phyloP scores from a whole-genome alignment of 2,888 invertebrate genomes.

The Lepidonotus clava region DNA sequence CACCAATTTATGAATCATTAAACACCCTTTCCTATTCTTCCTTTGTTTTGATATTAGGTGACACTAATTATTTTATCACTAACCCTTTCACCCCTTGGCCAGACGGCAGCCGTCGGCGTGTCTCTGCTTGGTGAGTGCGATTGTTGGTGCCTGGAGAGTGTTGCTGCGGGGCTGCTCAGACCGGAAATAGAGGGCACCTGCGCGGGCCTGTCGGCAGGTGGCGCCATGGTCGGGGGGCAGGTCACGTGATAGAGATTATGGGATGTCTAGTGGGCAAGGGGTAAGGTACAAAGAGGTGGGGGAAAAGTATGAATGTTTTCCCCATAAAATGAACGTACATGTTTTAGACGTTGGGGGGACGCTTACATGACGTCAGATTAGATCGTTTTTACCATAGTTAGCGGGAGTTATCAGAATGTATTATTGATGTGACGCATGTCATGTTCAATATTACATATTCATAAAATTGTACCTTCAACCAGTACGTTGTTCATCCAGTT shows the following conservation, averaged over 20 bases:
- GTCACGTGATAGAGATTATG: constrained; percentile 33
- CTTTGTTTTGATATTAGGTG: constrained; percentile 31
- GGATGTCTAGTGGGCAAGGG: too few relatives aligned
- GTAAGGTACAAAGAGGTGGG: too few relatives aligned
- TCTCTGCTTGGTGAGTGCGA: neutral
- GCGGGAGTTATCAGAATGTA: too few relatives aligned
- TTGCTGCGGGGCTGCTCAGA: neutral
- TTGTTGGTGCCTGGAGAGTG: constrained; percentile 3
- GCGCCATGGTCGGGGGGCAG: neutral
- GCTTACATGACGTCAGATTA: too few relatives aligned
- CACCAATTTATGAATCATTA: constrained; percentile 12
- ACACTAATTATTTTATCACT: constrained; percentile 26
- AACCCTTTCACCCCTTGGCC: neutral
- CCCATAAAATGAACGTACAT: too few relatives aligned
- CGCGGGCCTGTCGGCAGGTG: neutral
- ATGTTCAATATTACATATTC: too few relatives aligned
- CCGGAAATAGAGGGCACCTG: constrained; percentile 41
- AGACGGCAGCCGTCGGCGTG: neutral
- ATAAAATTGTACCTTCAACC: too few relatives aligned
- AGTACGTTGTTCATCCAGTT: too few relatives aligned
- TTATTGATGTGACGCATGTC: too few relatives aligned
- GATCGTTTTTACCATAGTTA: too few relatives aligned
- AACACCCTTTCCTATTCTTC: neutral
- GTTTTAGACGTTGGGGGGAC: too few relatives aligned
- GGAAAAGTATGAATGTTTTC: too few relatives aligned